These are phyloP conservation scores for Campylomormyrus numenius DNA, from an alignment of 2,113 vertebrate genomes.

Conservation along the genomic window DNA sequence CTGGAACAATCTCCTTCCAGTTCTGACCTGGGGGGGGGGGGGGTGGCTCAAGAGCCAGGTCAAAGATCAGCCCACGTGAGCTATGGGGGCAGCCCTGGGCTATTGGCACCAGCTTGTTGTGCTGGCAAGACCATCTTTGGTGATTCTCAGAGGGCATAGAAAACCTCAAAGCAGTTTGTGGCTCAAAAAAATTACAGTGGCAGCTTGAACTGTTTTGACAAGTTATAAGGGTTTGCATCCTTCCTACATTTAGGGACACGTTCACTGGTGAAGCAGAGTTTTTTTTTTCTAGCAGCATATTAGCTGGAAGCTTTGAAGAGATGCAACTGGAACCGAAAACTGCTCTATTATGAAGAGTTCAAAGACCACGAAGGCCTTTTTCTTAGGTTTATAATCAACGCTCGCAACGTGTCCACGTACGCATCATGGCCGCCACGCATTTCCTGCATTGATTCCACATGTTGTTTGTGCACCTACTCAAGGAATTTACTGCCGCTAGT, in stretches of 20 bases:
- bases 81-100: neutral
- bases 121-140: neutral
- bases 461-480: neutral
- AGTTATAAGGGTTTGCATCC: neutral
- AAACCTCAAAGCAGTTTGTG: constrained; percentile 1
- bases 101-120: neutral
- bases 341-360: neutral
- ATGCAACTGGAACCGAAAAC: neutral
- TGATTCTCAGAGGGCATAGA: neutral
- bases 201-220: neutral
- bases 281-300: neutral
- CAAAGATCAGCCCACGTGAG: neutral
- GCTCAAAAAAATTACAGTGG: neutral
- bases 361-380: neutral
- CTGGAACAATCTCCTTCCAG: neutral
- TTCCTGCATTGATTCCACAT: neutral
- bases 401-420: neutral
- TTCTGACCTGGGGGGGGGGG: neutral
- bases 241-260: neutral
- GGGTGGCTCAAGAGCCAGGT: neutral
- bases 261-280: neutral
- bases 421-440: neutral
- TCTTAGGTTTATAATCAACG: neutral
- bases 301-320: neutral
- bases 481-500: neutral